Evolutionary conservation across 2,113 vertebrate species (phyloP), one percentile per base, ranked within the genome.

Genomic region (Triplophysa tibetana): DNA sequence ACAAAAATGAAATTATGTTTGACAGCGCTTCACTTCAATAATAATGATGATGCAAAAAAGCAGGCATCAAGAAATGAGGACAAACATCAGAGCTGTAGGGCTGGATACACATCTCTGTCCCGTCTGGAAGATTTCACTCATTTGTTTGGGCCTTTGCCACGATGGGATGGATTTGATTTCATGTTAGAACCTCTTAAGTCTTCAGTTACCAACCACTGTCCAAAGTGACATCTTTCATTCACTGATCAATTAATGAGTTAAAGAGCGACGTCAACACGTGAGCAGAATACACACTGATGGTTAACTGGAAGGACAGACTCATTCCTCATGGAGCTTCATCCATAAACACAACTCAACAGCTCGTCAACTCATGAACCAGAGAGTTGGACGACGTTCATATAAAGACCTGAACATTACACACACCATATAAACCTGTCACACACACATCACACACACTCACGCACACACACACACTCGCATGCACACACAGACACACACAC

Each of bases 161-260:
- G 52, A 56, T 17, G 7, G 52, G 52, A 56, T 54, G 52, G 14
- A 54, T 56, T 56, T 56, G 8, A 19, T 56, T 56, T 19, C 16
- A 17, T 17, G 17, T 26, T 7, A 19, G 17, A 5, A 43, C 56
- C 68, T 66, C 9, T 21, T 11, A 7, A 17, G 61, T 66, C 66
- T 80, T 54, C 67, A 77, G 67, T 81, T 80, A 81, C 45, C 17
- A 67, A 77, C 50, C 56, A 61, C 33, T 45, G 5, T 4, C 33
- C 73, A 63, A 70, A 60, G 58, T 76, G 77, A 76, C 66, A 77
- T 73, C 0, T 29, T 29, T 29, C 29, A 29, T 29, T 77, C 67
- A 6, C 33, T 52, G 82, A 80, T 80, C 67, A 56, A 77, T 83
- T 83, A 66, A 83, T 77, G 80, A 77, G 61, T 52, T 60, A 77